Evolutionary conservation across 2,797 vertebrate genomes (phyloP).

Genomic region (Danio tinwini): DNA sequence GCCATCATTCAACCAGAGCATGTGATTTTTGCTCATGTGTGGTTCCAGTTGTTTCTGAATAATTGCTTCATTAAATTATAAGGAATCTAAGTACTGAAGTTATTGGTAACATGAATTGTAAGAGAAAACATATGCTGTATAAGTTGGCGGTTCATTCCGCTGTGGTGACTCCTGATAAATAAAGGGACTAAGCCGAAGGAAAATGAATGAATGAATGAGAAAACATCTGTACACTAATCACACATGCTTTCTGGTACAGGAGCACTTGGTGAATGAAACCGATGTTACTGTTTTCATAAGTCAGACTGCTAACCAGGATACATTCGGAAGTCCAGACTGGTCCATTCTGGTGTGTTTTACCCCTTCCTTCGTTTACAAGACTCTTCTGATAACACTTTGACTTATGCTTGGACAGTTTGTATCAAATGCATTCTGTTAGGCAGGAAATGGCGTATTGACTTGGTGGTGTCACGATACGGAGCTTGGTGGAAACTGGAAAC

Average conservation of each 20-base stretch:
- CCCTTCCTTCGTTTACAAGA: conserved; percentile 32
- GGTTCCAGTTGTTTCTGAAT: not conserved
- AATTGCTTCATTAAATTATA: not conserved
- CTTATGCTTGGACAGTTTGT: conserved; percentile 52
- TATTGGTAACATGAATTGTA: not conserved
- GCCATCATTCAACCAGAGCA: not conserved
- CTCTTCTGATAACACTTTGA: conserved; percentile 43
- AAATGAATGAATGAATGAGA: not conserved
- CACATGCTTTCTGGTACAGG: not conserved
- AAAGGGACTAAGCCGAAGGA: too few species aligned
- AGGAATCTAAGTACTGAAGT: not conserved
- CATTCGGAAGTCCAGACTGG: conserved; percentile 37
- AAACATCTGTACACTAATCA: not conserved
- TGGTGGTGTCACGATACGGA: conserved; percentile 5
- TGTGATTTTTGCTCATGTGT: not conserved
- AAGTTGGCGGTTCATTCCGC: too few species aligned
- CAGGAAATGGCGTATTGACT: conserved; percentile 60
- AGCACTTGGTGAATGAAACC: not conserved
- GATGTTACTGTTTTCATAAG: conserved; percentile 6
- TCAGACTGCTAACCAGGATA: not conserved
- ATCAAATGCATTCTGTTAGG: conserved; percentile 51
- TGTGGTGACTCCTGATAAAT: too few species aligned
- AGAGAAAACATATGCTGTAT: too few species aligned
- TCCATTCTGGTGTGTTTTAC: conserved; percentile 50
- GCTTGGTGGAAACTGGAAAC: conserved; percentile 52